Conservation (phyloP, 2,797 vertebrate genomes). For the Orestias chungarensis region DNA sequence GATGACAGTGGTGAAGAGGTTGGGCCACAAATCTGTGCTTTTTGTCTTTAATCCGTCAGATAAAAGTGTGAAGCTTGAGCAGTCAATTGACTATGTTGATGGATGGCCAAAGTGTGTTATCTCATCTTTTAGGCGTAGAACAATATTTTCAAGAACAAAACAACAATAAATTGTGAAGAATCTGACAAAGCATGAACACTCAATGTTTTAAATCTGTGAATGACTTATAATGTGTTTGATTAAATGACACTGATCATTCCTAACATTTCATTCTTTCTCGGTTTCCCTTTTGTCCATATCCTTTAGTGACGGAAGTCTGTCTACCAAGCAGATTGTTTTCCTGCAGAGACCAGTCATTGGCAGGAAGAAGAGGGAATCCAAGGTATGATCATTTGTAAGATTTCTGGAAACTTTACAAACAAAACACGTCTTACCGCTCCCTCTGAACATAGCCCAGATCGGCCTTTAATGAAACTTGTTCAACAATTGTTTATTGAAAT, state of each 20-base stretch:
- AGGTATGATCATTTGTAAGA: constrained; percentile 79
- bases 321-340: constrained; percentile 98
- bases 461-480: not conserved
- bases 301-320: constrained; percentile 91
- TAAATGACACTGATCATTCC: constrained; percentile 9
- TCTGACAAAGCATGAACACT: not conserved
- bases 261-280: not conserved
- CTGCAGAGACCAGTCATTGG: constrained; percentile 94
- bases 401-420: not conserved
- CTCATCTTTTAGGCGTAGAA: constrained; percentile 7
- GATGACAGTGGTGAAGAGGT: constrained; percentile 38
- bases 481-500: not conserved
- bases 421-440: not conserved
- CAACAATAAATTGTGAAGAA: constrained; percentile 27
- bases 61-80: constrained; percentile 37
- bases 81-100: constrained; percentile 31
- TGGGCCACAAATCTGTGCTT: constrained; percentile 18
- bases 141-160: constrained; percentile 9
- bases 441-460: no score
- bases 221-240: not conserved
- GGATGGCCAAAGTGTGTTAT: constrained; percentile 25
- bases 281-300: constrained; percentile 38
- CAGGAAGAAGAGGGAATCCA: constrained; percentile 92
- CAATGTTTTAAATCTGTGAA: not conserved
- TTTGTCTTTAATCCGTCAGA: constrained; percentile 45